Evolutionary conservation across 2,797 vertebrate species (phyloP).

Genomic region (Gila robusta): DNA sequence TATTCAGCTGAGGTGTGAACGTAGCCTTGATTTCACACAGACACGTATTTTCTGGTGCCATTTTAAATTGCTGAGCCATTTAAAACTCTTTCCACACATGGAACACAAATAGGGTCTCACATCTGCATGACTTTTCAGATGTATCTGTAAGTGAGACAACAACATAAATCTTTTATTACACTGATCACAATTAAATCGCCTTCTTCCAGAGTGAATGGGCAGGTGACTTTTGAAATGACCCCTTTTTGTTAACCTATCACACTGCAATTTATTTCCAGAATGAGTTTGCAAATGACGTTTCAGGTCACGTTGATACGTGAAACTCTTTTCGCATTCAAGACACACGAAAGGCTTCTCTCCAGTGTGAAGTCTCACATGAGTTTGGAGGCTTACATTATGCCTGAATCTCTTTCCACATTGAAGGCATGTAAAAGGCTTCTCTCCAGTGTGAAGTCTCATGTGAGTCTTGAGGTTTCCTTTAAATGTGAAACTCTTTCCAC

Average conservation of each 20-base stretch:
- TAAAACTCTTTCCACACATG: neutral
- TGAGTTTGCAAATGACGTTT: neutral
- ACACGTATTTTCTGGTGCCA: neutral
- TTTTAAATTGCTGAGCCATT: neutral
- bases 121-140: neutral
- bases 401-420: neutral
- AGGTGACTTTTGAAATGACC: neutral
- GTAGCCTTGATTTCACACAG: neutral
- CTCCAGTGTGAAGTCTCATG: neutral
- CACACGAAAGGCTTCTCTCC: neutral
- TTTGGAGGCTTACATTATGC: neutral
- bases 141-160: neutral
- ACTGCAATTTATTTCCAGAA: neutral
- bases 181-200: neutral
- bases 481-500: neutral
- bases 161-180: neutral
- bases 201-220: neutral
- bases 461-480: conserved; percentile 1
- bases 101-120: neutral
- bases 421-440: neutral
- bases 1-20: neutral
- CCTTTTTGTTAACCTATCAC: neutral
- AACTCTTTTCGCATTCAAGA: neutral
- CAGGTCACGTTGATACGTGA: neutral
- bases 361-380: neutral